A percentile compares a stretch with the other conserved stretches of the same genome.
These are phyloP conservation scores for Drosophila nebulosa DNA, from an alignment of 1,140 invertebrate species.

Conservation along the genomic window DNA sequence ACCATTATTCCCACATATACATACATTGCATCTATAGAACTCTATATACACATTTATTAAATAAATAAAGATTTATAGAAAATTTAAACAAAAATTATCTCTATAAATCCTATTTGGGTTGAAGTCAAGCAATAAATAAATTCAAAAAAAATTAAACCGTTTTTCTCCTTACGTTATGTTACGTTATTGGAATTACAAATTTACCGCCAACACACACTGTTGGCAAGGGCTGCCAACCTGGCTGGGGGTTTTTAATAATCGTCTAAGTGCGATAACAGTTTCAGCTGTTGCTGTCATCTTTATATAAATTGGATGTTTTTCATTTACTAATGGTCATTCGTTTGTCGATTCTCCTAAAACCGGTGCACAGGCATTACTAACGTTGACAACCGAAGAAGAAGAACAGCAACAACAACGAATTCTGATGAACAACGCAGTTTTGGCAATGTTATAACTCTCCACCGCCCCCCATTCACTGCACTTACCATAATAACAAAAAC, in stretches of 20 bases:
- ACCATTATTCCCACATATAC: not conserved
- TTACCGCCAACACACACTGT: no score
- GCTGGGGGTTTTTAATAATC: not conserved
- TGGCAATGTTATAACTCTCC: not conserved
- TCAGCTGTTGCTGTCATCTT: not conserved
- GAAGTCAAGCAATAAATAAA: no score
- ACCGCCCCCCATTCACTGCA: not conserved
- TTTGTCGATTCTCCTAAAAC: constrained; percentile 9
- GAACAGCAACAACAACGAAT: not conserved
- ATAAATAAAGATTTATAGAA: not conserved
- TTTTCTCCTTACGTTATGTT: no score
- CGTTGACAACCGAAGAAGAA: not conserved
- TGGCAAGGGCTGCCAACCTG: not conserved
- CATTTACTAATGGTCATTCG: constrained; percentile 27
- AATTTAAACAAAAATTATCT: not conserved
- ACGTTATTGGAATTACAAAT: no score
- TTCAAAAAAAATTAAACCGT: no score
- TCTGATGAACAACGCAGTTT: constrained; percentile 1
- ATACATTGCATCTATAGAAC: not conserved
- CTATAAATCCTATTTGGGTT: no score
- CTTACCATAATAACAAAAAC: constrained; percentile 3
- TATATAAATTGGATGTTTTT: constrained; percentile 52
- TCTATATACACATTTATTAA: not conserved
- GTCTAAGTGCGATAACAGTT: not conserved
- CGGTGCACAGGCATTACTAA: constrained; percentile 25